Percentiles rank a stretch among this genome's conserved stretches.
Conservation (phyloP, 2,113 vertebrate species). For the Nyctereutes procyonoides region DNA sequence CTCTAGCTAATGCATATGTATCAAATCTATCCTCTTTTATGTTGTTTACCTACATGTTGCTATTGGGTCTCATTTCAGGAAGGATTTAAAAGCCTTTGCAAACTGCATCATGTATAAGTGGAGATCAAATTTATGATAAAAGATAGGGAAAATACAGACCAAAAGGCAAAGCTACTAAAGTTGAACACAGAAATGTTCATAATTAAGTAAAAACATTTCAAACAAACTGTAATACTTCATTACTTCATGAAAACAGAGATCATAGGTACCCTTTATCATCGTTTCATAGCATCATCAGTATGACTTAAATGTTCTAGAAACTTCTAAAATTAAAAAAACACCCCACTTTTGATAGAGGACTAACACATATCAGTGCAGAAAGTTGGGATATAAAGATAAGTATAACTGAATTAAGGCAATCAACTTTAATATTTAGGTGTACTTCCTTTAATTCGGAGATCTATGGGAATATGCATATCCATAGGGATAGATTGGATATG, state of each 20-base stretch:
- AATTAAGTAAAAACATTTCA: background rate
- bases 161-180: background rate
- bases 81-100: slow-evolving; percentile 19
- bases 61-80: background rate
- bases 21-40: background rate
- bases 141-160: background rate
- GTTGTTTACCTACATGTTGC: background rate
- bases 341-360: background rate
- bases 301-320: background rate
- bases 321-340: background rate
- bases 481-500: background rate
- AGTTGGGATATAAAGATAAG: background rate
- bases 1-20: background rate
- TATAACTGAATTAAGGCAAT: background rate
- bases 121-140: slow-evolving; percentile 32
- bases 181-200: background rate
- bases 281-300: background rate
- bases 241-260: background rate
- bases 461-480: background rate
- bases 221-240: background rate
- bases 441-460: background rate
- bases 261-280: background rate
- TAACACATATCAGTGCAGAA: background rate
- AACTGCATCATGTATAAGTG: background rate
- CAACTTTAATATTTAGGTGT: background rate